phyloP scores from a whole-genome alignment of 2,888 invertebrate genomes.

The Cerceris rybyensis region DNA sequence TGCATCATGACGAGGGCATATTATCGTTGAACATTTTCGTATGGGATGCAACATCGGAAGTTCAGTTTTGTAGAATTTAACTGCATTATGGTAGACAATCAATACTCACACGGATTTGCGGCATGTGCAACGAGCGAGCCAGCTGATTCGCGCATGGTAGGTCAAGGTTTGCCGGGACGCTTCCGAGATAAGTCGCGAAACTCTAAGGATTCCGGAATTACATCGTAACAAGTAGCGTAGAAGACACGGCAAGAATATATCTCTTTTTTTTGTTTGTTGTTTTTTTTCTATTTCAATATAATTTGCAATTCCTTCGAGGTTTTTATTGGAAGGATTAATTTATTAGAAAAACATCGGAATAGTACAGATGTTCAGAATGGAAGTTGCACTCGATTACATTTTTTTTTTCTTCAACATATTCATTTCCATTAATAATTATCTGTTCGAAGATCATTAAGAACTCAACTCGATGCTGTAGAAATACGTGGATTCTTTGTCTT shows the following conservation, averaged over 20 bases:
- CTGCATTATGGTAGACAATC: slow-evolving; percentile 49
- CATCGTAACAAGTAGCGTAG: slow-evolving; percentile 6
- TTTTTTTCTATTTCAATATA: no score
- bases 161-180: slow-evolving; percentile 70
- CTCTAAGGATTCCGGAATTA: slow-evolving; percentile 71
- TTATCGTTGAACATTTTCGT: no score
- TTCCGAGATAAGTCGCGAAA: slow-evolving; percentile 59
- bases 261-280: not conserved
- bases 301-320: not conserved
- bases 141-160: slow-evolving; percentile 61
- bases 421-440: no score
- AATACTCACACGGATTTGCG: slow-evolving; percentile 57
- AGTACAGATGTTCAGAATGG: not conserved
- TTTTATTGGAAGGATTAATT: not conserved
- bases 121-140: slow-evolving; percentile 50
- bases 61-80: slow-evolving; percentile 37
- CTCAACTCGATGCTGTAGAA: no score
- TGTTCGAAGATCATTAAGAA: no score
- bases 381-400: no score
- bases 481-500: no score
- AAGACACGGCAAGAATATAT: not conserved
- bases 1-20: not conserved
- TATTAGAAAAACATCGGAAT: not conserved
- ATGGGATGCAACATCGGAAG: not conserved
- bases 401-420: no score